Conservation (phyloP, 2,888 invertebrate genomes). For the Abrostola triplasia region DNA sequence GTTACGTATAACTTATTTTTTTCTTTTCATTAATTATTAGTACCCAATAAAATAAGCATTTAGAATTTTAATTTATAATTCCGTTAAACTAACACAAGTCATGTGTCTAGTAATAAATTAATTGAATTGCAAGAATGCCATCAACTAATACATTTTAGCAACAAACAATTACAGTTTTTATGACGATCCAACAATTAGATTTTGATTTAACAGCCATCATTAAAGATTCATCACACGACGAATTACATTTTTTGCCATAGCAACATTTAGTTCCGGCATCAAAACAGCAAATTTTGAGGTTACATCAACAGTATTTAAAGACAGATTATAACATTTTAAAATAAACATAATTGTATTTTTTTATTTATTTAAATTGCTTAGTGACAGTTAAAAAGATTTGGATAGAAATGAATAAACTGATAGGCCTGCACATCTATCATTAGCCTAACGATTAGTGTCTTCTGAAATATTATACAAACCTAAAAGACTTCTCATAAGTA, state of each 20-base stretch:
- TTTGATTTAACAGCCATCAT: slow-evolving; percentile 11
- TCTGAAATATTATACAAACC: too few species aligned
- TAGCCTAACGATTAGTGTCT: too few species aligned
- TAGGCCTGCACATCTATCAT: too few species aligned
- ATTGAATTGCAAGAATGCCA: neutral
- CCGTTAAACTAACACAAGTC: neutral
- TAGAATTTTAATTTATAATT: too few species aligned
- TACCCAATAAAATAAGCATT: too few species aligned
- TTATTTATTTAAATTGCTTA: slow-evolving; percentile 2
- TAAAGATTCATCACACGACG: slow-evolving; percentile 20
- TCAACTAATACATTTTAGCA: neutral
- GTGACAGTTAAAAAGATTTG: neutral
- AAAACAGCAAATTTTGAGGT: neutral
- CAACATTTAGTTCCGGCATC: slow-evolving; percentile 16
- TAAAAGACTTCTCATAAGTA: too few species aligned
- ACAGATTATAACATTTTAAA: neutral
- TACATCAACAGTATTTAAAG: neutral
- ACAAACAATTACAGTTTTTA: slow-evolving; percentile 6
- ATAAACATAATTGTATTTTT: neutral
- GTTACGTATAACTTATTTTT: too few species aligned
- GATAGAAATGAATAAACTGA: too few species aligned
- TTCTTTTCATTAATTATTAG: too few species aligned
- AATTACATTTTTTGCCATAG: slow-evolving; percentile 12
- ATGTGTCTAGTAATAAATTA: neutral
- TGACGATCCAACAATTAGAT: slow-evolving; percentile 2